A percentile compares a stretch with the other conserved stretches of the same genome.
These are phyloP conservation scores for Drosophila koepferae DNA, from an alignment of 2,888 invertebrate genomes.

Conservation along the genomic window DNA sequence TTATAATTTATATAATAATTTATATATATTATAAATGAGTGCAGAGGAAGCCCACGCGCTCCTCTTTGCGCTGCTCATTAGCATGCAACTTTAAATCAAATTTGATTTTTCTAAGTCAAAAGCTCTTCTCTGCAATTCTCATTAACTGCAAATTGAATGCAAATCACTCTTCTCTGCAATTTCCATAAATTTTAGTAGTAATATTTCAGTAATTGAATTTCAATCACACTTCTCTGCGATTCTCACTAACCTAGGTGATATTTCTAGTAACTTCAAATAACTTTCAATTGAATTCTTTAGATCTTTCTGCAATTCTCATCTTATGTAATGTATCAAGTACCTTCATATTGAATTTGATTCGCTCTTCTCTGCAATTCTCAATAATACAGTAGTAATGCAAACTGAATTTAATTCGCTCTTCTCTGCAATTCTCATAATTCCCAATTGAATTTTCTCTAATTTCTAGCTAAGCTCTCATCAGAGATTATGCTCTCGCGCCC, in stretches of 20 bases:
- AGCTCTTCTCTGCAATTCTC: not conserved
- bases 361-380: conserved; percentile 1
- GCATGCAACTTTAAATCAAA: not conserved
- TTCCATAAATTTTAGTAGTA: not conserved
- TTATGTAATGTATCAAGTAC: no score
- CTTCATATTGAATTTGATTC: not conserved
- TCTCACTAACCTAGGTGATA: no score
- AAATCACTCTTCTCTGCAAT: not conserved
- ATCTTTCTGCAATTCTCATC: no score
- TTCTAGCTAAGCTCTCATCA: not conserved
- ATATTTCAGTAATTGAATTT: no score
- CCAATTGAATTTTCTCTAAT: no score
- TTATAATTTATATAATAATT: no score
- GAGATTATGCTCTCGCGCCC: not conserved
- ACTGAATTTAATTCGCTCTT: not conserved
- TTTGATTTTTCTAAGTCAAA: not conserved
- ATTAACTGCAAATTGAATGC: not conserved
- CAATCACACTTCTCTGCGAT: no score
- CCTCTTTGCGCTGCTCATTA: not conserved
- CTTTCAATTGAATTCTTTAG: no score
- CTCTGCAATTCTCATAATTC: not conserved
- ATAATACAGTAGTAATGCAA: no score
- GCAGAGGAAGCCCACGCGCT: no score
- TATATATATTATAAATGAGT: no score
- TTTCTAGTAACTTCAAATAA: not conserved